Evolutionary conservation across 2,113 vertebrate genomes (phyloP).

Genomic region (Hyperopisus bebe): DNA sequence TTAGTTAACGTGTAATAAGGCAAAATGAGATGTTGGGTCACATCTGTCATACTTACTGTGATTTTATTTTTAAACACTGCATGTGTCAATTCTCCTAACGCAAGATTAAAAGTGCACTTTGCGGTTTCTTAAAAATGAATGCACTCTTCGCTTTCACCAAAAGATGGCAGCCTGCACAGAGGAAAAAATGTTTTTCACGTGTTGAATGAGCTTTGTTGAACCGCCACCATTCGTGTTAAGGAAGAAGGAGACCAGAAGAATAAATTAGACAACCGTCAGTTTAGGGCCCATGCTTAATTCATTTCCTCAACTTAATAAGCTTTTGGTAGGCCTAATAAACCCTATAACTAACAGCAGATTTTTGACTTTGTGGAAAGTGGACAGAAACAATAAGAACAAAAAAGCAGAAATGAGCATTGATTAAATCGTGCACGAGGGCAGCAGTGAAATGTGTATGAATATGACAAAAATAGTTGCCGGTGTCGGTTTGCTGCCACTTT

Average conservation of each 20-base stretch:
- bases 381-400: background rate
- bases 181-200: background rate
- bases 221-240: background rate
- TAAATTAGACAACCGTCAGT: background rate
- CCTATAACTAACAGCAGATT: background rate
- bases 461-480: conserved; percentile 62
- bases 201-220: background rate
- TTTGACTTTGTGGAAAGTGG: background rate
- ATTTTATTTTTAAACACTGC: background rate
- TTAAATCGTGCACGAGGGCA: background rate
- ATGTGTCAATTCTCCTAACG: background rate
- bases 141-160: background rate
- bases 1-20: background rate
- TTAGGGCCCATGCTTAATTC: background rate
- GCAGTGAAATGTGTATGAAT: conserved; percentile 31
- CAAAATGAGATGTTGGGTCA: background rate
- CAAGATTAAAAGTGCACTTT: background rate
- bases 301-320: background rate
- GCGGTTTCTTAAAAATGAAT: background rate
- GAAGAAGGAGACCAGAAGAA: background rate
- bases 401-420: background rate
- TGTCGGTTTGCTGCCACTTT: conserved; percentile 65
- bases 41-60: background rate
- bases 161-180: background rate
- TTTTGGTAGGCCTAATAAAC: background rate